These are phyloP conservation scores for Ceratosolen solmsi DNA, from an alignment of 1,140 invertebrate species.

Conservation along the genomic window DNA sequence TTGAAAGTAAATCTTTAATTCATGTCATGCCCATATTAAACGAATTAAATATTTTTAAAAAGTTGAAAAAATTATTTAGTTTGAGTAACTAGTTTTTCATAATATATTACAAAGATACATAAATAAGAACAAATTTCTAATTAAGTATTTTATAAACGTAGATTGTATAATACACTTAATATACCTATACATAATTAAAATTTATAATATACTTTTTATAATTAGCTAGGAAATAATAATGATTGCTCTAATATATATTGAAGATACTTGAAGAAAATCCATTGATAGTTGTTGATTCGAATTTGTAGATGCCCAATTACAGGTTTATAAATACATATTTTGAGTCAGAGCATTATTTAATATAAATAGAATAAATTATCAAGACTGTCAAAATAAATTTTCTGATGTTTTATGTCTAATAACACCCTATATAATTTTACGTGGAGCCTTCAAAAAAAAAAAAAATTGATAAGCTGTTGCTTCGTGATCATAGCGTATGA, in stretches of 20 bases:
- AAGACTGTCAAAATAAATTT: conserved; percentile 5
- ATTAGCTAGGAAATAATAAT: too few species aligned
- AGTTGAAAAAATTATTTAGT: too few species aligned
- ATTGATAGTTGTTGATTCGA: not conserved
- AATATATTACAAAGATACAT: too few species aligned
- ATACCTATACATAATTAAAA: too few species aligned
- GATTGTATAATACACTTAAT: too few species aligned
- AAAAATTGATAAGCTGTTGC: not conserved
- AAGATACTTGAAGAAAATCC: not conserved
- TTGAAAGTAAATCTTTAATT: too few species aligned
- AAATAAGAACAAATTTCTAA: too few species aligned
- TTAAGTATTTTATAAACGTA: too few species aligned
- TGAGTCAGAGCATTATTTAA: not conserved
- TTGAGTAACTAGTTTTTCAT: too few species aligned
- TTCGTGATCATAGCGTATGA: not conserved
- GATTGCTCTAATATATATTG: not conserved
- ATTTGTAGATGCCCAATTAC: not conserved
- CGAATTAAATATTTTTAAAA: too few species aligned
- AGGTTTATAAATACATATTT: not conserved
- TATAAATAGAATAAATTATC: conserved; percentile 17
- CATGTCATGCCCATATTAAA: too few species aligned
- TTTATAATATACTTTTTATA: too few species aligned
- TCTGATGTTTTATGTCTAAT: not conserved
- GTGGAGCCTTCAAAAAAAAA: not conserved
- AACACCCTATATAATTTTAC: not conserved